Base-by-base conservation (phyloP, 2,888 invertebrate genomes). In the Neocrepidodera transversa region DNA sequence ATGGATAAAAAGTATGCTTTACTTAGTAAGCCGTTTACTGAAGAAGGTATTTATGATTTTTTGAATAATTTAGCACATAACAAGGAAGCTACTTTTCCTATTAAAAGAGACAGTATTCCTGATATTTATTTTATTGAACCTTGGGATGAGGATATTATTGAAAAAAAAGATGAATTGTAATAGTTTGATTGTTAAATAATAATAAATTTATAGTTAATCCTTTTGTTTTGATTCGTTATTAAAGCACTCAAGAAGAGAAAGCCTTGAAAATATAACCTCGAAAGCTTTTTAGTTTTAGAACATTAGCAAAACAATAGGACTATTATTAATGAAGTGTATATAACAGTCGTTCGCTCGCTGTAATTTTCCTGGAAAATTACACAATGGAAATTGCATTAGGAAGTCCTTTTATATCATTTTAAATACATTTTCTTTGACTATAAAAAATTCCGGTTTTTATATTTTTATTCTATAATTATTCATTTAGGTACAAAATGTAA, bases 81-180 rank as follows among this genome's bases (percentile, higher is more conserved):
- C 0, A 88, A 93, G 64, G 97, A 3, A 2, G n/a, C 7, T 96
- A 0, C 91, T 91, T 45, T 97, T 95, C 0, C 89, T 91, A 0
- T 92, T 96, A 0, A 86, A 95, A 0, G 87, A 86, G 69, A 93
- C 93, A 13, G 90, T 70, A 84, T 96, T 75, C 96, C 95, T 3
- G 82, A 83, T 64, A 85, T 95, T 43, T 73, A 79, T 4, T 80
- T 80, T 38, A 84, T 85, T 0, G 88, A 89, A 13, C 82, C 92
- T 0, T 97, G 97, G 97, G 97, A 97, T 76, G 95, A 92, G 0
- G 89, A 91, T 72, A 81, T 91, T 69, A 92, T 93, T 1, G 40
- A 40, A 40, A 10, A 28, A 6, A 54, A 47, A 26, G 45, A 45
- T 36, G 54, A 54, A 23, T 14, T 54, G 17, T 54, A 36, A 36